Conservation (phyloP, 1,140 invertebrate species). For the Agrypnia vestita region DNA sequence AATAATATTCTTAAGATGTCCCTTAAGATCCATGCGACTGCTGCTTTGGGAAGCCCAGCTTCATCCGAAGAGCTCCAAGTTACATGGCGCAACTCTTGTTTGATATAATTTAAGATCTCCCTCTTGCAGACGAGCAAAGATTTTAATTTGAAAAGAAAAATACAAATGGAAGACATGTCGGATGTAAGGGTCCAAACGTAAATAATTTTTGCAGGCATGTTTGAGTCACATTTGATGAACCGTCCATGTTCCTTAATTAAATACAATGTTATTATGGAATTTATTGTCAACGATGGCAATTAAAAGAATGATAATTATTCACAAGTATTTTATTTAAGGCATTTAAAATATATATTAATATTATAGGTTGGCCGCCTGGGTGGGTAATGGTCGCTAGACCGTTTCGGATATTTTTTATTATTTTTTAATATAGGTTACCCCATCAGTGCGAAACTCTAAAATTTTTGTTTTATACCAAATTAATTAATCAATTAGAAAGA, state of each 20-base stretch:
- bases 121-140: neutral
- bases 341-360: too few species aligned
- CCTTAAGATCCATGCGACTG: neutral
- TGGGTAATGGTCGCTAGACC: too few species aligned
- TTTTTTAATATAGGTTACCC: too few species aligned
- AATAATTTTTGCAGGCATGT: slow-evolving; percentile 25
- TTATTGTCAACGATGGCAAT: slow-evolving; percentile 9
- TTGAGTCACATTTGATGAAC: slow-evolving; percentile 19
- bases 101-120: slow-evolving; percentile 48
- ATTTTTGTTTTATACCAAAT: too few species aligned
- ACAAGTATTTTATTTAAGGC: too few species aligned
- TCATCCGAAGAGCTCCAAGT: neutral
- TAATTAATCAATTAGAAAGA: too few species aligned
- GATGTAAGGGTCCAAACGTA: neutral
- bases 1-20: neutral
- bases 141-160: slow-evolving; percentile 32
- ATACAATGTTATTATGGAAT: slow-evolving; percentile 3
- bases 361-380: too few species aligned
- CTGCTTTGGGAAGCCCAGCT: neutral
- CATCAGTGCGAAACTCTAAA: too few species aligned
- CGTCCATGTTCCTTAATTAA: slow-evolving; percentile 22
- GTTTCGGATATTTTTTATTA: too few species aligned
- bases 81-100: slow-evolving; percentile 42
- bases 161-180: slow-evolving; percentile 8
- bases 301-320: neutral